These are phyloP conservation scores for Caenorhabditis zanzibari DNA, from an alignment of 2,888 invertebrate genomes.

Conservation along the genomic window DNA sequence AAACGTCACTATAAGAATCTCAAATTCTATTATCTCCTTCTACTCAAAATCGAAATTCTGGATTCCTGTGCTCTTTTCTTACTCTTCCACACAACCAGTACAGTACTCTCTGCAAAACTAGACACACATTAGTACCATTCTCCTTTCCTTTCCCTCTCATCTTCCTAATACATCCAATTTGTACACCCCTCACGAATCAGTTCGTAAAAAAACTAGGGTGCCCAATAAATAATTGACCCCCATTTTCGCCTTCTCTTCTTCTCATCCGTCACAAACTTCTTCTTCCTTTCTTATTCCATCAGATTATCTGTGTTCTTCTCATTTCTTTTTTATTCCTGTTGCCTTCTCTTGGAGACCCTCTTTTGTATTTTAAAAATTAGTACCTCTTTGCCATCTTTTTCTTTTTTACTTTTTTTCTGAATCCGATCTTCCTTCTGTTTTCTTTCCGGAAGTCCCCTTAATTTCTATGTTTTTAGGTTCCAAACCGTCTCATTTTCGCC, in stretches of 20 bases:
- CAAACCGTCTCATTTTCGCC: slow-evolving; percentile 50
- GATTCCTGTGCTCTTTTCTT: no score
- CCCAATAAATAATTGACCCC: slow-evolving; percentile 53
- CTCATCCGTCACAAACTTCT: not conserved
- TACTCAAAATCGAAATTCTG: no score
- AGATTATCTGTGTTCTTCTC: slow-evolving; percentile 43
- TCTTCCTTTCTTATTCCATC: slow-evolving; percentile 10
- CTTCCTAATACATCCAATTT: slow-evolving; percentile 16
- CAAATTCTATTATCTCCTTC: no score
- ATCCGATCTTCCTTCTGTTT: not conserved
- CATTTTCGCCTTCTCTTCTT: slow-evolving; percentile 37
- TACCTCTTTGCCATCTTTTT: slow-evolving; percentile 3
- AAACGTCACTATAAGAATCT: no score
- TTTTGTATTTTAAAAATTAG: not conserved
- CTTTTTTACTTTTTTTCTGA: slow-evolving; percentile 12
- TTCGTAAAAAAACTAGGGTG: slow-evolving; percentile 31
- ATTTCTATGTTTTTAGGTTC: slow-evolving; percentile 44
- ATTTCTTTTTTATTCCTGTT: not conserved
- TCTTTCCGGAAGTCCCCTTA: not conserved
- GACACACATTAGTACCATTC: slow-evolving; percentile 6
- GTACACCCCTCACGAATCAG: slow-evolving; percentile 1
- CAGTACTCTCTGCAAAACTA: not conserved
- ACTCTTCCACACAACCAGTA: not conserved
- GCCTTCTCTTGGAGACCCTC: not conserved
- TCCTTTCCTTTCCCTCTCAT: not conserved